Percentiles rank a stretch among this genome's conserved stretches.
Evolutionary conservation across 2,113 vertebrate genomes (phyloP).

Genomic region (Podarcis raffonei): DNA sequence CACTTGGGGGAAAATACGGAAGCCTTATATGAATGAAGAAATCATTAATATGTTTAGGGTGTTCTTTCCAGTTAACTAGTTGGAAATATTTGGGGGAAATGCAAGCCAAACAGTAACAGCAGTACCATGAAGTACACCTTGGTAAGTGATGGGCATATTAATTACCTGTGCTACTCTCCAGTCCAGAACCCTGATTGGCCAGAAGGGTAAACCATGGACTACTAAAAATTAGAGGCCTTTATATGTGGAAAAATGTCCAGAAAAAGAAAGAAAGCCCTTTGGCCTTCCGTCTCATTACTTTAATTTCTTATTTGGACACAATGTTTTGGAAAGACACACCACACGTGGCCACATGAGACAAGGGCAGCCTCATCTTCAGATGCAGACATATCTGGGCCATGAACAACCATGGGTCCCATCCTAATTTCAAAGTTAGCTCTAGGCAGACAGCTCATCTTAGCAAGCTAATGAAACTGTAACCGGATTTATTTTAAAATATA

Average conservation of each 20-base stretch:
- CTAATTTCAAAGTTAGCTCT: not conserved
- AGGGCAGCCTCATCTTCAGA: not conserved
- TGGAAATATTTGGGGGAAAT: not conserved
- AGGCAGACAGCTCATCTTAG: not conserved
- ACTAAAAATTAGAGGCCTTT: not conserved
- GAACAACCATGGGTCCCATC: not conserved
- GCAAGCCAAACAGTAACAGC: too few relatives aligned
- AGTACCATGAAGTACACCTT: not conserved
- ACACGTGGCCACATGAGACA: not conserved
- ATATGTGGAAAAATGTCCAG: not conserved
- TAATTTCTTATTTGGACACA: not conserved
- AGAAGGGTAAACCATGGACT: not conserved
- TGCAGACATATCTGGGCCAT: not conserved
- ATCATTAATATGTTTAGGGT: not conserved
- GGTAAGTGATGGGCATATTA: not conserved
- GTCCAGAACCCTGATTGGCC: not conserved
- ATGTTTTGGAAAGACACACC: too few relatives aligned
- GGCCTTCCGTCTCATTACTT: not conserved
- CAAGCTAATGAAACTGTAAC: not conserved
- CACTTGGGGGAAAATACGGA: not conserved
- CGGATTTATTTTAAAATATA: too few relatives aligned
- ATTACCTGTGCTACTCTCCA: not conserved
- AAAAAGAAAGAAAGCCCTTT: not conserved
- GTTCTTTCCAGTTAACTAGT: not conserved
- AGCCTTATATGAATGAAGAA: not conserved